Evolutionary conservation across 2,797 vertebrate genomes (phyloP), one percentile per base, ranked within the genome.

Genomic region (Neosalanx taihuensis): DNA sequence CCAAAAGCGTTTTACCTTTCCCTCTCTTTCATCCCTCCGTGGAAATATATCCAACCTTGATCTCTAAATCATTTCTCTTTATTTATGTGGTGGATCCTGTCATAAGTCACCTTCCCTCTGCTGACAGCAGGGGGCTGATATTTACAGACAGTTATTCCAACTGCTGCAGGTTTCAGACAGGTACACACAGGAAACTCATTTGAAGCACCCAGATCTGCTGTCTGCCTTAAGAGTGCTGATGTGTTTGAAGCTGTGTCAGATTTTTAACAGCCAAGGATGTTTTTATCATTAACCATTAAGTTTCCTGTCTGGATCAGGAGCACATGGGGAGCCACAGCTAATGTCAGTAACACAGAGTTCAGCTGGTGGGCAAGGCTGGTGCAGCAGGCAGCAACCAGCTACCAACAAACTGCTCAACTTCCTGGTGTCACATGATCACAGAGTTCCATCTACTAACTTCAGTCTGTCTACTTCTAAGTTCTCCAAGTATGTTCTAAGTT

Each of bases 251-350:
- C 41, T 10, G 37, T 41, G 37, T 41, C 9, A 13, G 12, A 46
- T 46, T 12, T 3, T 12, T 46, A 46, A 12, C 10, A 46, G 9
- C 41, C 41, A 46, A 2, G 9, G 3, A 12, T 46, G 41, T 46
- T 46, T 46, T 46, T 26, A 26, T 60, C 57, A 60, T 59, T 60
- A 73, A 51, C 64, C 53, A n/a, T 7, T 66, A 13, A 71, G 26
- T 18, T 31, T 63, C 2, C 13, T 71, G 12, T 33, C 59, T 46
- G 26, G 49, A 46, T 65, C 7, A 65, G 29, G 7, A 61, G 41
- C 20, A 15, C 35, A 61, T 56, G 6, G 15, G 31, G n/a, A 15
- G 64, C 33, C 60, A 51, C 15, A 70, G 56, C 57, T 69, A 20
- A n/a, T 18, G n/a, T 7, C 10, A 60, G 18, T 2, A 9, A 57